Conservation (phyloP, 2,888 invertebrate genomes). For the Ectobius pallidus region DNA sequence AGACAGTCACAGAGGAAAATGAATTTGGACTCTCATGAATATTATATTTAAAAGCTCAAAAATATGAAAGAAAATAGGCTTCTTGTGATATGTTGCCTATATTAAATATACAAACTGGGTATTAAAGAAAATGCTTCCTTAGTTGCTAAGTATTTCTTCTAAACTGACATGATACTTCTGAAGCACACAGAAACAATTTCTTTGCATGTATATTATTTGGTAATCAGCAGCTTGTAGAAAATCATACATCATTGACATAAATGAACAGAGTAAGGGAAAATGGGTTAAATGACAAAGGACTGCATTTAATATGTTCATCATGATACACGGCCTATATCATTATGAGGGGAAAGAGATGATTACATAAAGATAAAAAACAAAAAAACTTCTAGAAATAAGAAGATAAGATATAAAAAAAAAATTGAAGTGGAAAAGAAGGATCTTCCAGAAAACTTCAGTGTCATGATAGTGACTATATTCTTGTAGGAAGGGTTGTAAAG, state of each 20-base stretch:
- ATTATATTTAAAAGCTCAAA: background rate
- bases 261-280: background rate
- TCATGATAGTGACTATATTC: no score
- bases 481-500: no score
- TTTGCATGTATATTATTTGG: slow-evolving; percentile 28
- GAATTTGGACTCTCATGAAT: background rate
- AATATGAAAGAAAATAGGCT: background rate
- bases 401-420: no score
- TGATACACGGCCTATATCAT: no score
- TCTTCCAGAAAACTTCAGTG: no score
- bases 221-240: slow-evolving; percentile 3
- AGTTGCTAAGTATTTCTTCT: background rate
- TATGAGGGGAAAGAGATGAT: no score
- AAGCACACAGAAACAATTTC: background rate
- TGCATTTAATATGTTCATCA: no score
- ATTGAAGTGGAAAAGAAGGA: no score
- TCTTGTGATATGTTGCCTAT: background rate
- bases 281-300: slow-evolving; percentile 1
- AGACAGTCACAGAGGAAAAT: slow-evolving; percentile 4
- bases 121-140: background rate
- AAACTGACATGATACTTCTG: background rate
- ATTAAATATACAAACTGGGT: background rate
- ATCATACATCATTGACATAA: background rate
- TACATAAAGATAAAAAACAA: no score
- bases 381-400: no score